phyloP scores from a whole-genome alignment of 2,888 invertebrate species.

The Spisula solida region DNA sequence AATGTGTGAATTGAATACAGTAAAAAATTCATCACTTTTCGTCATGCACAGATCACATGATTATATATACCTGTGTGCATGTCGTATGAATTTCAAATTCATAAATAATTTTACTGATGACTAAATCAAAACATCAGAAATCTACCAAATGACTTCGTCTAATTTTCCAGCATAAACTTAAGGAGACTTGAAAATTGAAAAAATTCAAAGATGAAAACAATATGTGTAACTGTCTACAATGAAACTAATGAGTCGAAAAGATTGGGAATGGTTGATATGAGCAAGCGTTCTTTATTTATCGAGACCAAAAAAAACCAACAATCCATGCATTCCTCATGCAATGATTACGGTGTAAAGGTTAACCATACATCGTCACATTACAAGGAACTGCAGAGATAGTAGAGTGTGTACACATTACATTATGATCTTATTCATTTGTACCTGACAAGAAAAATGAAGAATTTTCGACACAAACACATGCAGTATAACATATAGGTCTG shows the following conservation, averaged over 20 bases:
- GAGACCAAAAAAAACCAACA: conserved; percentile 29
- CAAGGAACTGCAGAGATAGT: background rate
- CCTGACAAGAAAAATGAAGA: background rate
- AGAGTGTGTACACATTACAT: background rate
- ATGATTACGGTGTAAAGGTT: background rate
- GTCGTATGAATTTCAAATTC: conserved; percentile 8
- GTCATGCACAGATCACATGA: background rate
- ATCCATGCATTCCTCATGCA: background rate
- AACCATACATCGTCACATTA: background rate
- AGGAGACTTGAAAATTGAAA: conserved; percentile 4
- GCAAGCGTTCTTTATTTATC: conserved; percentile 30
- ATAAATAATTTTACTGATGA: background rate
- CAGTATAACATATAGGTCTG: background rate
- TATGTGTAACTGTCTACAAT: background rate
- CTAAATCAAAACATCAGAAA: conserved; percentile 8
- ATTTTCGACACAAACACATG: background rate
- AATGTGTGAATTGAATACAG: conserved; percentile 18
- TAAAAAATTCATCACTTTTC: background rate
- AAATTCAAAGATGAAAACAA: background rate
- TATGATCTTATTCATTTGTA: too few relatives aligned
- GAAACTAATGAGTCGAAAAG: background rate
- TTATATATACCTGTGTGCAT: background rate
- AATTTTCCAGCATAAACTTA: conserved; percentile 39
- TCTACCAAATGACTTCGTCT: background rate
- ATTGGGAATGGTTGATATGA: conserved; percentile 45